Conservation (phyloP, 2,797 vertebrate genomes). For the Pristis pectinata region DNA sequence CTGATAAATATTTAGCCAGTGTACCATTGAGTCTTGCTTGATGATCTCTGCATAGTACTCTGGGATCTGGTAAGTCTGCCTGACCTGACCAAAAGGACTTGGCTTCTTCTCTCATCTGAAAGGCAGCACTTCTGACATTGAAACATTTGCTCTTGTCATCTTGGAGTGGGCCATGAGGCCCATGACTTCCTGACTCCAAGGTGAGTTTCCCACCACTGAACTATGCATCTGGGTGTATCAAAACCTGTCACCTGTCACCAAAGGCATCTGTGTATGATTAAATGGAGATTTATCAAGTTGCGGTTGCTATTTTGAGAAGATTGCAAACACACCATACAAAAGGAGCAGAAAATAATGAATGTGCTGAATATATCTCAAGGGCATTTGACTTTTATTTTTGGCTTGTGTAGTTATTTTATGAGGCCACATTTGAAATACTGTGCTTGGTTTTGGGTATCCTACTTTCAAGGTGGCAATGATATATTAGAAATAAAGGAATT, state of each 20-base stretch:
- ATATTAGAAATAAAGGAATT: neutral
- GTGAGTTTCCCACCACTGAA: neutral
- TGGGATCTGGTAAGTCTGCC: neutral
- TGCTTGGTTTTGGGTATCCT: neutral
- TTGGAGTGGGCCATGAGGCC: neutral
- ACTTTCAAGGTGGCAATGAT: neutral
- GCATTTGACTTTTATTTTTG: neutral
- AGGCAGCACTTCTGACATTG: neutral
- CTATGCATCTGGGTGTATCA: neutral
- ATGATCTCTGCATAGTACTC: neutral
- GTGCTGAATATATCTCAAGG: neutral
- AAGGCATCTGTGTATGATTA: neutral
- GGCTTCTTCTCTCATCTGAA: neutral
- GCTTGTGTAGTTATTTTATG: too few relatives aligned
- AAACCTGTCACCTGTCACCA: neutral
- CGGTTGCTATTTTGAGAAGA: neutral
- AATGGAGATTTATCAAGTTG: neutral
- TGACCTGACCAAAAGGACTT: neutral
- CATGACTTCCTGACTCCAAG: neutral
- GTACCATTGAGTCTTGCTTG: neutral
- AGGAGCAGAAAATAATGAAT: conserved; percentile 3
- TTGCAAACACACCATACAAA: neutral
- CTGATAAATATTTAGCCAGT: neutral
- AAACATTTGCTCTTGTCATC: too few relatives aligned
- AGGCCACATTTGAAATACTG: neutral